Conservation (phyloP, 2,113 vertebrate genomes). For the Bolborhynchus lineola region DNA sequence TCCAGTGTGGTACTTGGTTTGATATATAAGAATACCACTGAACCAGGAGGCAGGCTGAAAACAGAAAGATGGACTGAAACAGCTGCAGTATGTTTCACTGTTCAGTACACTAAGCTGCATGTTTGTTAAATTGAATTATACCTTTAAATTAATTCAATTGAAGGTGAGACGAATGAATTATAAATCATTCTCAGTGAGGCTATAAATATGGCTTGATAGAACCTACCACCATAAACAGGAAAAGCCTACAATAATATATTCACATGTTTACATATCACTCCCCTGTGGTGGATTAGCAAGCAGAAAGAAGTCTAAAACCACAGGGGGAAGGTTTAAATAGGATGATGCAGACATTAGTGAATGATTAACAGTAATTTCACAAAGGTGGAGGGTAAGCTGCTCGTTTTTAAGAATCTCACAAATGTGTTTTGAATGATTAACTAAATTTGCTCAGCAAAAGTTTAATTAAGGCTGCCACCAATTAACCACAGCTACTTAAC, state of each 20-base stretch:
- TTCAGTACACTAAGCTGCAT: neutral
- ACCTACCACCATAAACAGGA: conserved; percentile 35
- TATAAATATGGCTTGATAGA: conserved; percentile 44
- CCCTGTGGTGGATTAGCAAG: conserved; percentile 62
- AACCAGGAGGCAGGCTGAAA: neutral
- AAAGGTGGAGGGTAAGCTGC: conserved; percentile 67
- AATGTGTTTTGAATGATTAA: conserved; percentile 71
- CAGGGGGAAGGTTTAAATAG: conserved; percentile 61
- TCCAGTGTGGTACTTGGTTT: neutral
- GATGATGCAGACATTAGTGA: conserved; percentile 72
- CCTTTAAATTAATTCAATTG: conserved; percentile 61
- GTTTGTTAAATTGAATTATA: conserved; percentile 40
- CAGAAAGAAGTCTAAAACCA: conserved; percentile 66
- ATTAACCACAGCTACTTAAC: conserved; percentile 35
- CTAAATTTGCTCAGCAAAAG: conserved; percentile 48
- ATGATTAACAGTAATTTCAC: conserved; percentile 72
- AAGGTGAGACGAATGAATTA: conserved; percentile 40
- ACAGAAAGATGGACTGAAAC: neutral
- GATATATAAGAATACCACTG: neutral
- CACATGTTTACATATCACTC: conserved; percentile 63
- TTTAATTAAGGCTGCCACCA: conserved; percentile 13
- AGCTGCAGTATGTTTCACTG: neutral
- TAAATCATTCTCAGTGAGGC: conserved; percentile 38
- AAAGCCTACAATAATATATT: conserved; percentile 54
- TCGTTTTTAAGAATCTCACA: conserved; percentile 65